A percentile compares a stretch with the other conserved stretches of the same genome.
Conservation (phyloP, 2,888 invertebrate genomes). For the Lycia hirtaria region DNA sequence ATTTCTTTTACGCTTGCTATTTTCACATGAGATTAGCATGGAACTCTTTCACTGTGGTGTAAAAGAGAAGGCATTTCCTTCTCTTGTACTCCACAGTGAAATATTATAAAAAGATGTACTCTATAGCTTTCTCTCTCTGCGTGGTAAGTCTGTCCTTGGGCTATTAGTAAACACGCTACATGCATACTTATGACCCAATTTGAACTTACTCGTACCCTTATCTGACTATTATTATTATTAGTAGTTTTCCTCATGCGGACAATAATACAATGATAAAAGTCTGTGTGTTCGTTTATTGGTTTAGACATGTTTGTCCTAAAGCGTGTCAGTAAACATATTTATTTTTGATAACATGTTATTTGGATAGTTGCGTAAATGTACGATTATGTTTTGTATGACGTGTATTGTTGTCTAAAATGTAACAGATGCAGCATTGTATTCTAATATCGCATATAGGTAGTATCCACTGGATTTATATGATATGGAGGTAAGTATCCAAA, state of each 20-base stretch:
- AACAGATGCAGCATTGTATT: background rate
- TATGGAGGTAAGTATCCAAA: no score
- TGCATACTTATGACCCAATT: slow-evolving; percentile 58
- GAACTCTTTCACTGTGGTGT: no score
- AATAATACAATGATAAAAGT: slow-evolving; percentile 39
- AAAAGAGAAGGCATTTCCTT: no score
- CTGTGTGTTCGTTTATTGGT: slow-evolving; percentile 18
- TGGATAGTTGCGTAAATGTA: slow-evolving; percentile 17
- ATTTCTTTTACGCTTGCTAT: no score
- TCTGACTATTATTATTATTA: slow-evolving; percentile 49
- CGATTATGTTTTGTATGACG: slow-evolving; percentile 13
- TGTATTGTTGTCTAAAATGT: slow-evolving; percentile 9
- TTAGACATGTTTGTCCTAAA: slow-evolving; percentile 22
- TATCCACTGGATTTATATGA: no score
- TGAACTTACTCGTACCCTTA: slow-evolving; percentile 53
- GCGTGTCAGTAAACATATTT: slow-evolving; percentile 25
- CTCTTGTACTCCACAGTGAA: no score
- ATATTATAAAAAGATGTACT: no score
- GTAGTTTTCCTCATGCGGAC: slow-evolving; percentile 51
- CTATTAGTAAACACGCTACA: slow-evolving; percentile 53
- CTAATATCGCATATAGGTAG: no score
- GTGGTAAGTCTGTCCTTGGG: slow-evolving; percentile 49
- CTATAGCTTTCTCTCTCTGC: no score
- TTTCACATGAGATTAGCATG: no score
- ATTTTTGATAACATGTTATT: slow-evolving; percentile 20